Evolutionary conservation across 2,113 vertebrate species (phyloP).

Genomic region (Paracanthobrama guichenoti): DNA sequence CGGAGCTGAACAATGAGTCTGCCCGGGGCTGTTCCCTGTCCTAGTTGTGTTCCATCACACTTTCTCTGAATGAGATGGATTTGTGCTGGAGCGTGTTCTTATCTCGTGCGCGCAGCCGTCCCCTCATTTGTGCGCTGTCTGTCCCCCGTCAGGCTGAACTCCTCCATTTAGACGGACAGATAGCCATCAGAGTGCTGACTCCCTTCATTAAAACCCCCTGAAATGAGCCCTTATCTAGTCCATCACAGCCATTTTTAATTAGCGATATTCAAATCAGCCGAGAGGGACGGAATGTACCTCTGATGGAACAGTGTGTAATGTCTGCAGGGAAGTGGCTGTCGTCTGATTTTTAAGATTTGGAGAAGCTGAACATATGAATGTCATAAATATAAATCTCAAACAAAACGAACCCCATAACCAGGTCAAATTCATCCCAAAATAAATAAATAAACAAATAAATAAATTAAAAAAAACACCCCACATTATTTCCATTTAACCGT

Average conservation of each 20-base stretch:
- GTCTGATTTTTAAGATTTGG: constrained; percentile 9
- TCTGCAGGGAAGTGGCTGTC: not conserved
- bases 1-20: constrained; percentile 23
- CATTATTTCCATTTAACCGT: not conserved
- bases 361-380: constrained; percentile 11
- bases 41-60: constrained; percentile 21
- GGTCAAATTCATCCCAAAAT: not conserved
- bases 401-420: not conserved
- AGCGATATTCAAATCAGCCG: constrained; percentile 55
- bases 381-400: not conserved
- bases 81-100: constrained; percentile 52
- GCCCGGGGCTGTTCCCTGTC: constrained; percentile 33
- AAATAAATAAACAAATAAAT: not conserved
- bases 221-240: constrained; percentile 71
- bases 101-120: constrained; percentile 67
- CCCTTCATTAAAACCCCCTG: constrained; percentile 74
- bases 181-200: constrained; percentile 75
- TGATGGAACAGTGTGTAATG: not conserved
- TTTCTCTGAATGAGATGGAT: constrained; percentile 50
- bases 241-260: constrained; percentile 74
- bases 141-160: constrained; percentile 41
- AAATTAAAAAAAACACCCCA: not conserved
- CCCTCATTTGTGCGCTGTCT: constrained; percentile 43
- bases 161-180: constrained; percentile 72
- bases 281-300: constrained; percentile 37